phyloP scores from a whole-genome alignment of 1,140 invertebrate species.

The Hyposmocoma kahamanoa region DNA sequence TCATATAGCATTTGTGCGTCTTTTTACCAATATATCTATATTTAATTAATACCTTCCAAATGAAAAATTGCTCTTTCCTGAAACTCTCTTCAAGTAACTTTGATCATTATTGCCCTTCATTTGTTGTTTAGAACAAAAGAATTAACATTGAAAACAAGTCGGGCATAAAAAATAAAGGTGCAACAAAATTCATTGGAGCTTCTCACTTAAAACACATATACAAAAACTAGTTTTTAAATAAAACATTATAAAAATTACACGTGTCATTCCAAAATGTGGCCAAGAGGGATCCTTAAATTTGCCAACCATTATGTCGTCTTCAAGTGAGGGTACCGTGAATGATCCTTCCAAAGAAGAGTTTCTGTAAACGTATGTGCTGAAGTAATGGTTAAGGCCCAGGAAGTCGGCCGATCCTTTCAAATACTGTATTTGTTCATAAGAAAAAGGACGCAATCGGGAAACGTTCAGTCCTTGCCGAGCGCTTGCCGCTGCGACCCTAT shows the following conservation, averaged over 20 bases:
- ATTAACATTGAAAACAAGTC: background rate
- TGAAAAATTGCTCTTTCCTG: too few relatives aligned
- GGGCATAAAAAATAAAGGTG: background rate
- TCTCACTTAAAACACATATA: slow-evolving; percentile 22
- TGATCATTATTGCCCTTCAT: background rate
- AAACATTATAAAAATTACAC: background rate
- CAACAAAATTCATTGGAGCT: slow-evolving; percentile 14
- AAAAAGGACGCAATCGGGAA: slow-evolving; percentile 62
- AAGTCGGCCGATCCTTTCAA: slow-evolving; percentile 67
- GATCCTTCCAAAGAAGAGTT: slow-evolving; percentile 43
- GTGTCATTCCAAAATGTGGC: background rate
- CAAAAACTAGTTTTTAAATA: background rate
- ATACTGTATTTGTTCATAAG: slow-evolving; percentile 32
- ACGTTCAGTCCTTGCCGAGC: slow-evolving; percentile 43
- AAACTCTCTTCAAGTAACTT: background rate
- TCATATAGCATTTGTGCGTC: too few relatives aligned
- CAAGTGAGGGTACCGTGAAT: slow-evolving; percentile 45
- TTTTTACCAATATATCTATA: too few relatives aligned
- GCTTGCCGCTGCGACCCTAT: slow-evolving; percentile 65
- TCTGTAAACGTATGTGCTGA: slow-evolving; percentile 37
- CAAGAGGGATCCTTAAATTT: slow-evolving; percentile 18
- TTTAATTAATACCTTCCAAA: too few relatives aligned
- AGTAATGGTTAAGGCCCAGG: slow-evolving; percentile 69
- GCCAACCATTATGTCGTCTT: slow-evolving; percentile 53
- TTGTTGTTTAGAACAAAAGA: background rate